Evolutionary conservation across 2,888 invertebrate species (phyloP).

Genomic region (Eristalis arbustorum): DNA sequence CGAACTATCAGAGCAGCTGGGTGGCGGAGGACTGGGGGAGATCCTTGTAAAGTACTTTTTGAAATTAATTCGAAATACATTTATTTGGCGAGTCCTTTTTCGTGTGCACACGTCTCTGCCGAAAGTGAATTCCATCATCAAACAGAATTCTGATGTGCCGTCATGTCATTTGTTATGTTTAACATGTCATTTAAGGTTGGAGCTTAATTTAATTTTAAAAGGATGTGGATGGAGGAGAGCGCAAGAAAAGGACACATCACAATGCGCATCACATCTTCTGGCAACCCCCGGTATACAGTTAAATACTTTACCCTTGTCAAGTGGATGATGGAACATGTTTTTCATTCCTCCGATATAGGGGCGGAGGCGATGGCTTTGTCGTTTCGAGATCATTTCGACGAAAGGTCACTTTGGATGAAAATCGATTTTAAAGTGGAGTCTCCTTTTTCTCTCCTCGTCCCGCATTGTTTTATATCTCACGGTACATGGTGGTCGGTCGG

Average conservation of each 20-base stretch:
- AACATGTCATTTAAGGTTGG: slow-evolving; percentile 18
- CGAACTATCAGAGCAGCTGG: background rate
- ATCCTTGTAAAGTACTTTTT: background rate
- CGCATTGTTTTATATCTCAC: background rate
- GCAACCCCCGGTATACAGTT: slow-evolving; percentile 8
- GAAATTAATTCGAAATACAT: background rate
- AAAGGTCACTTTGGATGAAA: slow-evolving; percentile 10
- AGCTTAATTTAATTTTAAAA: slow-evolving; percentile 42
- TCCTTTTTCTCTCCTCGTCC: background rate
- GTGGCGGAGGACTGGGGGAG: background rate
- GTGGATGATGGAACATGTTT: slow-evolving; percentile 15
- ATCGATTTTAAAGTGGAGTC: slow-evolving; percentile 19
- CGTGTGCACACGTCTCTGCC: background rate
- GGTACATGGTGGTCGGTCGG: background rate
- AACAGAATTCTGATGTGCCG: slow-evolving; percentile 34
- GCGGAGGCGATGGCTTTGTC: background rate
- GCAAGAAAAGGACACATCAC: slow-evolving; percentile 31
- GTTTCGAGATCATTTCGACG: background rate
- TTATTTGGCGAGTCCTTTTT: background rate
- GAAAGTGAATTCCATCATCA: background rate
- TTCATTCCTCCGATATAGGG: background rate
- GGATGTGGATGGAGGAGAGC: background rate
- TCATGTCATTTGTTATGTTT: slow-evolving; percentile 44
- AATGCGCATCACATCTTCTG: slow-evolving; percentile 36
- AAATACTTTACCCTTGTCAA: slow-evolving; percentile 46